phyloP scores from a whole-genome alignment of 2,888 invertebrate species.

The Stenodera caucasica region DNA sequence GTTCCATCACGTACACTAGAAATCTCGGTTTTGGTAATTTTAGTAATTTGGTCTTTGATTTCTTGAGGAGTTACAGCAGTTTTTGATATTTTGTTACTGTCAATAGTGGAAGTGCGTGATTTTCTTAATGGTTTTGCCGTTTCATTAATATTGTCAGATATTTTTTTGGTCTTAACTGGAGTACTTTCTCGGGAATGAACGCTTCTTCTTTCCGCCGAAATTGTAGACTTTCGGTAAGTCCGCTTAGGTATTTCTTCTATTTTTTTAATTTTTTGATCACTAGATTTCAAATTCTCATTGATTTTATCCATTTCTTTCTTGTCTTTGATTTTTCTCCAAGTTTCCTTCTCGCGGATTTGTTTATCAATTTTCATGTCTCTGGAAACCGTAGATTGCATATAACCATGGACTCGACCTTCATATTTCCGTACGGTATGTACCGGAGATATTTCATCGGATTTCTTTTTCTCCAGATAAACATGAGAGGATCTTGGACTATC shows the following conservation, averaged over 20 bases:
- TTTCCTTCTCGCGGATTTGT: conserved; percentile 27
- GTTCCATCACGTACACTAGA: conserved; percentile 41
- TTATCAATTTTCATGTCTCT: conserved; percentile 60
- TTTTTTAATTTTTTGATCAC: conserved; percentile 22
- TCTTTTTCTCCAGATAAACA: conserved; percentile 28
- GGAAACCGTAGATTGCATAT: conserved; percentile 65
- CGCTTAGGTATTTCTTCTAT: conserved; percentile 27
- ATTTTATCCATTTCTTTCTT: conserved; percentile 48
- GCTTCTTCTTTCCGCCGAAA: conserved; percentile 39
- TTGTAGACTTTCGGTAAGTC: conserved; percentile 38
- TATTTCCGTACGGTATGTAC: conserved; percentile 38
- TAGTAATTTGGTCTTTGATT: conserved; percentile 20
- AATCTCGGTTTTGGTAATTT: conserved; percentile 35
- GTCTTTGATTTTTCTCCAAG: conserved; percentile 38
- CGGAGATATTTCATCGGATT: conserved; percentile 19
- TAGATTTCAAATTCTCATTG: conserved; percentile 43
- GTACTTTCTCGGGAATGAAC: conserved; percentile 36
- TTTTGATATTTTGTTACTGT: conserved; percentile 25
- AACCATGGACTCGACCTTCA: conserved; percentile 54
- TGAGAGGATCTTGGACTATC: conserved; percentile 23
- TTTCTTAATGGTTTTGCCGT: conserved; percentile 21
- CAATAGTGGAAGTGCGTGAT: conserved; percentile 11
- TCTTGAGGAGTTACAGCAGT: too few species aligned
- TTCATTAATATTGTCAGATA: conserved; percentile 18
- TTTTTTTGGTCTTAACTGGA: conserved; percentile 30